phyloP scores from a whole-genome alignment of 2,797 vertebrate species.

The Argya squamiceps region DNA sequence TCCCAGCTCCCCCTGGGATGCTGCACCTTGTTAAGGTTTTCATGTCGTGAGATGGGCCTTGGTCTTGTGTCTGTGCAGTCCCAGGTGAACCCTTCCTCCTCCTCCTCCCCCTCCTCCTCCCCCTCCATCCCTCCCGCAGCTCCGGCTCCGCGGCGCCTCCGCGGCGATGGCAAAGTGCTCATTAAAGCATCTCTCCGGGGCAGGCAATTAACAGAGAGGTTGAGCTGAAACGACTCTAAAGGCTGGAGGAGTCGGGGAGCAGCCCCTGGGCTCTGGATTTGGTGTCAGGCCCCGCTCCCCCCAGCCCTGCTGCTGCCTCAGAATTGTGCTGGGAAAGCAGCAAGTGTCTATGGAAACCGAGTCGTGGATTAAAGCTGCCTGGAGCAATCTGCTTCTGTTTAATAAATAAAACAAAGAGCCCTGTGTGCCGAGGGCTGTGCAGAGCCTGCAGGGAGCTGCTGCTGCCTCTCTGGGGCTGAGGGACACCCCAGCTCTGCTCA shows the following conservation, averaged over 20 bases:
- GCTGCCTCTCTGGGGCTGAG: not conserved
- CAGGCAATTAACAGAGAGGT: not conserved
- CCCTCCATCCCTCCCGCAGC: not conserved
- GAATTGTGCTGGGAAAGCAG: not conserved
- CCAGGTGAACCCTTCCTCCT: not conserved
- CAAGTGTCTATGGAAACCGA: slow-evolving; percentile 36
- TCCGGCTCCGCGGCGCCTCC: not conserved
- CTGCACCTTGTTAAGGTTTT: not conserved
- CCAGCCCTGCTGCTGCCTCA: not conserved
- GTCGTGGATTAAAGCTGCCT: slow-evolving; percentile 24
- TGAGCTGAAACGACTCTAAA: not conserved
- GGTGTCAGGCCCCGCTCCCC: not conserved
- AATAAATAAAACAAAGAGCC: slow-evolving; percentile 40
- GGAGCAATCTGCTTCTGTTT: slow-evolving; percentile 6
- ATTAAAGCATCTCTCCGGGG: not conserved
- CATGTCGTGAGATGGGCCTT: not conserved
- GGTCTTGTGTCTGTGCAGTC: rapidly evolving
- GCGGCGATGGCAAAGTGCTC: not conserved
- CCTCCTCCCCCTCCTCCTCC: not conserved
- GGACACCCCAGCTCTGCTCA: not conserved
- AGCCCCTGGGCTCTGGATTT: not conserved
- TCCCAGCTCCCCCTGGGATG: not conserved
- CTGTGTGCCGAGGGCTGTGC: not conserved
- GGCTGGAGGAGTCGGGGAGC: not conserved
- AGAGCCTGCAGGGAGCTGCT: not conserved